Conservation (phyloP, 2,113 vertebrate genomes). For the Clupea harengus region DNA sequence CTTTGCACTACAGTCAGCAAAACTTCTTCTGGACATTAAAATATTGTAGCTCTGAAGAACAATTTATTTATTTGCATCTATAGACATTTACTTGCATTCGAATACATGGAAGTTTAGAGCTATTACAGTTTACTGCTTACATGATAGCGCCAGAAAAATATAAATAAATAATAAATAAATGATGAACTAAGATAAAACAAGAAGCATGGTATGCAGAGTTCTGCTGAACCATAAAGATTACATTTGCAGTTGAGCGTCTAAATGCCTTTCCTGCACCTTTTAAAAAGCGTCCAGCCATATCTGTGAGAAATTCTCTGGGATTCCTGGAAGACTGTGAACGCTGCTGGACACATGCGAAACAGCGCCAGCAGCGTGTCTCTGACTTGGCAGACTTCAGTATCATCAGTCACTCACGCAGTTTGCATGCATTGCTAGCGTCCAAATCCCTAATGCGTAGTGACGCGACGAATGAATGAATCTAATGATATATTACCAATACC, state of each 20-base stretch:
- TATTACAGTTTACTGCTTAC: background rate
- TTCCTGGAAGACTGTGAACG: background rate
- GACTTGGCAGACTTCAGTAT: background rate
- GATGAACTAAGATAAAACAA: background rate
- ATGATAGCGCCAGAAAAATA: background rate
- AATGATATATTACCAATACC: background rate
- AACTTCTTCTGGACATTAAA: no score
- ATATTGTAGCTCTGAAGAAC: no score
- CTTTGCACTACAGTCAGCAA: background rate
- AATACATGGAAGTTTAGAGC: background rate
- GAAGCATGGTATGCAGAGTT: background rate
- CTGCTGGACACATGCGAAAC: background rate
- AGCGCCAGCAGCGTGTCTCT: background rate
- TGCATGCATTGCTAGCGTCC: background rate
- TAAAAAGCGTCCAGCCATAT: background rate
- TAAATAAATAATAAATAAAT: background rate
- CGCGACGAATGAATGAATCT: background rate
- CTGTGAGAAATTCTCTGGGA: background rate
- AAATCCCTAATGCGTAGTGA: background rate
- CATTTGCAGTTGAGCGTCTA: background rate
- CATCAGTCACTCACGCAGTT: background rate
- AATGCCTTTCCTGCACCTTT: background rate
- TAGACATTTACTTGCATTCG: background rate
- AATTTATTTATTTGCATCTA: no score
- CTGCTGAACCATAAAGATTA: no score